Evolutionary conservation across 92 coral and sea anemone species (phyloP), one percentile per base, ranked within the genome.

Genomic region (Zoanthus sansibaricus): DNA sequence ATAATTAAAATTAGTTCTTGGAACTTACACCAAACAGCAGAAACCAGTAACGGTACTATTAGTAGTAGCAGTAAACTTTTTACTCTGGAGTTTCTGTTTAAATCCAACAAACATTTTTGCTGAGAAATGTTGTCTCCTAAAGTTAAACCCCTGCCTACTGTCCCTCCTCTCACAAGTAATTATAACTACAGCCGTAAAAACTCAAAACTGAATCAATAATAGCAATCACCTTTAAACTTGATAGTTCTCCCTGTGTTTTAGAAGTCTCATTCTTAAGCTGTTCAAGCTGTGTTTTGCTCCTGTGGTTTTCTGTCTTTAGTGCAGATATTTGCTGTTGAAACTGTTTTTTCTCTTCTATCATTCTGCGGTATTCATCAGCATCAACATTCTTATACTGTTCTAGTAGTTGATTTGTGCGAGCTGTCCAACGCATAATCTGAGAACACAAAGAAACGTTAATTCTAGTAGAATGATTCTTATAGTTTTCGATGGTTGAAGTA

Each of bases 381-480:
- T 95, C 96, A 55, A 95, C 92, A 51, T 97, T 93, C 92, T 92
- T 94, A 85, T 93, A 97, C 83, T 97, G 98, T 74, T 97, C 99
- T 14, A 94, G 73, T 61, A 97, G 75, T 80, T 97, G 98, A 76
- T 95, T 97, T 46, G 95, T 91, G 72, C 93, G 88, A 4, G 98
- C 88, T 31, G 94, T 90, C 99, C 98, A 97, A 10, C 99, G 96
- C 88, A 90, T 91, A 32, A 97, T 97, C 99, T 97, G 77, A 48
- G 20, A 18, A 69, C 37, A 55, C 16, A 33, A 33, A 33, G 1
- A 33, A 33, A 33, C 42, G 42, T 33, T 33, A n/a, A n/a, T n/a
- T n/a, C n/a, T n/a, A n/a, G n/a, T n/a, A n/a, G n/a, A n/a, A n/a
- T n/a, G n/a, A n/a, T n/a, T n/a, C n/a, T n/a, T n/a, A n/a, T n/a